Evolutionary conservation across 2,888 invertebrate genomes (phyloP), one percentile per base, ranked within the genome.

Genomic region (Ennomos fuscantarius): DNA sequence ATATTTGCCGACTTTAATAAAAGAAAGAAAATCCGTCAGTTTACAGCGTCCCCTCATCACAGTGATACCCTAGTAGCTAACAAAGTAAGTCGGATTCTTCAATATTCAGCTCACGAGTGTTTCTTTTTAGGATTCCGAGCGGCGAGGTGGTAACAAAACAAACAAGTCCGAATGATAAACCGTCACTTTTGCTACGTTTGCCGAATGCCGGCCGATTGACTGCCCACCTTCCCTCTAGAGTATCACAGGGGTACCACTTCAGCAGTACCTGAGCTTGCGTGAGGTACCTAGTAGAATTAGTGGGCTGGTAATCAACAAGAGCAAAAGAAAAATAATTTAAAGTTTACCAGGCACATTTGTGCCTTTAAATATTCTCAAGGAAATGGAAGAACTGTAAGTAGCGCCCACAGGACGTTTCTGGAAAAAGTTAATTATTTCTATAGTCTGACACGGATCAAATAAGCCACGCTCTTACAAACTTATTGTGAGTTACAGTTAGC

Each of bases 101-200:
- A 44, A 47, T 60, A 66, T 66, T 62, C 66, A 44, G 43, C 44
- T 62, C 66, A 66, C 66, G 65, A 31, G 11, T 33, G 48, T 32
- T 42, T 55, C 59, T 57, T 49, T 55, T 66, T 57, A 62, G 55
- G 53, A 65, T 65, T 62, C 65, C 36, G 59, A 36, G 52, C 47
- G 54, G 49, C 43, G 49, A 50, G 60, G 59, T 56, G 62, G 56
- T 55, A 55, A 51, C 50, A 64, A 61, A 61, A 66, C 66, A 66
- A 66, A 65, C 65, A 64, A 61, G 60, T 56, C 15, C 41, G 43
- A 47, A 50, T 64, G 64, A 66, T 64, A 62, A 64, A 64, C 62
- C 60, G 55, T 49, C 63, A 55, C 58, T 52, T 60, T 47, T 50
- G 55, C 58, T 62, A 55, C 56, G 62, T 52, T 62, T 11, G 53